Percentiles rank a stretch among this genome's conserved stretches.
Conservation (phyloP, 2,888 invertebrate genomes). For the Habroteleia sp. region DNA sequence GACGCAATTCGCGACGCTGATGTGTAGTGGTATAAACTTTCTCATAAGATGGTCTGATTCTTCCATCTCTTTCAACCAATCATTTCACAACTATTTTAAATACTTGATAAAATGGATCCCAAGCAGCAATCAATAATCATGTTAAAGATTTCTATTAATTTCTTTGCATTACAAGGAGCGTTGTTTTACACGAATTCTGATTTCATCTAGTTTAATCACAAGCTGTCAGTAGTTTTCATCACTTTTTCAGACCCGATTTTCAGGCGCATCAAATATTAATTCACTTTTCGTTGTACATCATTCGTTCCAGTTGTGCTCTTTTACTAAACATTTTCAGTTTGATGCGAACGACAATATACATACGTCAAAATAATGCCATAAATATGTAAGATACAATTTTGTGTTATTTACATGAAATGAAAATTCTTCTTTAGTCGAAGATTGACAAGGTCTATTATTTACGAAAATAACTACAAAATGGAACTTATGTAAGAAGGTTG, state of each 20-base stretch:
- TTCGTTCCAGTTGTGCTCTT: not conserved
- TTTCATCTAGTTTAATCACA: too few relatives aligned
- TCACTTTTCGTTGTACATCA: not conserved
- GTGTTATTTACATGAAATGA: slow-evolving; percentile 22
- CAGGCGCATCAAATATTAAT: slow-evolving; percentile 6
- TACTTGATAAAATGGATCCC: slow-evolving; percentile 70
- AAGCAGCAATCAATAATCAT: too few relatives aligned
- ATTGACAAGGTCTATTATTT: slow-evolving; percentile 36
- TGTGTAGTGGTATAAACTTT: slow-evolving; percentile 62
- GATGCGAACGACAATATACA: slow-evolving; percentile 15
- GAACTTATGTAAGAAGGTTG: not conserved
- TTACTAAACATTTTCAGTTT: slow-evolving; percentile 11
- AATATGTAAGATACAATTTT: slow-evolving; percentile 48
- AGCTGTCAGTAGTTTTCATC: too few relatives aligned
- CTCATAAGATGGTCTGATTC: slow-evolving; percentile 69
- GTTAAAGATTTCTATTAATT: too few relatives aligned
- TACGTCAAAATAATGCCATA: slow-evolving; percentile 19
- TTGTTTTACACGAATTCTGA: too few relatives aligned
- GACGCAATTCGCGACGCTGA: slow-evolving; percentile 29
- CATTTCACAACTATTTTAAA: slow-evolving; percentile 76
- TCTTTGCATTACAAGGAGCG: too few relatives aligned
- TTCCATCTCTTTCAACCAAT: slow-evolving; percentile 69
- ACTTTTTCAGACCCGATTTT: too few relatives aligned
- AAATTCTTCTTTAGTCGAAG: slow-evolving; percentile 14
- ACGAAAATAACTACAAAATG: slow-evolving; percentile 10